These are phyloP conservation scores for Flexamia atlantica DNA, from an alignment of 2,888 invertebrate genomes.

Conservation along the genomic window DNA sequence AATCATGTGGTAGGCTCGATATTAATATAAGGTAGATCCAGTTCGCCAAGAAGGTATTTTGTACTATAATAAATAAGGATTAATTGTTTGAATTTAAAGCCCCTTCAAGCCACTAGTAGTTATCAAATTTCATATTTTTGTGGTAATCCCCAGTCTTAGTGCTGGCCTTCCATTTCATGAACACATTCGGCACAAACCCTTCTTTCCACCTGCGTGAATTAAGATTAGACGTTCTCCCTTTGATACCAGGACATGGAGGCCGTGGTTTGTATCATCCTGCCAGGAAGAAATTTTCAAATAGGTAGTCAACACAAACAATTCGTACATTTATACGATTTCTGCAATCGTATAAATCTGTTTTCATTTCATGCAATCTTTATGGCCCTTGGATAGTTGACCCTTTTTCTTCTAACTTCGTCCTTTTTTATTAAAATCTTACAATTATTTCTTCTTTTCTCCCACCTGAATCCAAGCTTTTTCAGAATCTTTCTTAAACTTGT, in stretches of 20 bases:
- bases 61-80: no score
- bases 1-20: no score
- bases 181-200: no score
- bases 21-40: no score
- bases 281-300: background rate
- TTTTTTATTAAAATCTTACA: conserved; percentile 26
- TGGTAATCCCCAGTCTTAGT: conserved; percentile 1
- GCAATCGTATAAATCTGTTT: background rate
- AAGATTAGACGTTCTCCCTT: conserved; percentile 3
- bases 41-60: no score
- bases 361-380: background rate
- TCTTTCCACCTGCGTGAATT: conserved; percentile 34
- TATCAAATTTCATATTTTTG: background rate
- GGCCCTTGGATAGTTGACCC: background rate
- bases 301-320: no score
- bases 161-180: conserved; percentile 17
- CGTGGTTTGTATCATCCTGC: background rate
- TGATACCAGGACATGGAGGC: background rate
- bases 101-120: no score
- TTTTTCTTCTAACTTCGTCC: background rate
- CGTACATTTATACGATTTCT: background rate
- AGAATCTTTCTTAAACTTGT: no score
- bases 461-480: conserved; percentile 12
- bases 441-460: conserved; percentile 4
- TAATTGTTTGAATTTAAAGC: no score